phyloP scores from a whole-genome alignment of 2,888 invertebrate genomes.

The Sarcophaga carnaria region DNA sequence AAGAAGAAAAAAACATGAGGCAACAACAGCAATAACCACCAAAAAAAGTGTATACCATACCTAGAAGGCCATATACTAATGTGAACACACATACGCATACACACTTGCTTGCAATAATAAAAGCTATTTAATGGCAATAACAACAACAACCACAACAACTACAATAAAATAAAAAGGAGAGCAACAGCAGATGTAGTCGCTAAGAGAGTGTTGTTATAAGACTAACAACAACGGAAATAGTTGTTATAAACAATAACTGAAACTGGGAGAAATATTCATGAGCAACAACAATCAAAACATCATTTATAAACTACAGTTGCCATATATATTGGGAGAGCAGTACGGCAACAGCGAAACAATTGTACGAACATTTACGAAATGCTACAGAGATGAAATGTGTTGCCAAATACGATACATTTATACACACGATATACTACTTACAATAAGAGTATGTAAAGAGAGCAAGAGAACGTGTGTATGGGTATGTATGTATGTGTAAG shows the following conservation, averaged over 20 bases:
- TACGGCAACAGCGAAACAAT: slow-evolving; percentile 17
- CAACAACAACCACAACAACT: slow-evolving; percentile 35
- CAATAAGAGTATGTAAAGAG: not conserved
- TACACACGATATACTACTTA: not conserved
- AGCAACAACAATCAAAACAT: slow-evolving; percentile 35
- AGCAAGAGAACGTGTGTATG: slow-evolving; percentile 23
- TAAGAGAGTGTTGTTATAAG: not conserved
- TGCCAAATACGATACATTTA: not conserved
- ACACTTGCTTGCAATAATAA: slow-evolving; percentile 11
- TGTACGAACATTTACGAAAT: slow-evolving; percentile 33
- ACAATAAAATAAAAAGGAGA: slow-evolving; percentile 41
- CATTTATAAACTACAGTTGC: too few relatives aligned
- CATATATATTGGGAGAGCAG: not conserved
- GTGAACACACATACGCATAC: too few relatives aligned
- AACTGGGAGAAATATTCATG: slow-evolving; percentile 67
- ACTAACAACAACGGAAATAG: slow-evolving; percentile 27
- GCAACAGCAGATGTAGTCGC: slow-evolving; percentile 36
- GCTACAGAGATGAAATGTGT: slow-evolving; percentile 53
- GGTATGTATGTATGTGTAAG: slow-evolving; percentile 24
- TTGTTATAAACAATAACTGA: slow-evolving; percentile 68
- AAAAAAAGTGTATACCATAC: slow-evolving; percentile 62
- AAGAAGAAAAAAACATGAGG: not conserved
- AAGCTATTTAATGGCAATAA: slow-evolving; percentile 20
- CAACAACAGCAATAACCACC: slow-evolving; percentile 42
- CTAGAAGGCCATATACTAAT: too few relatives aligned